Base-by-base conservation (phyloP, 2,888 invertebrate species). In the Drosophila limbata region DNA sequence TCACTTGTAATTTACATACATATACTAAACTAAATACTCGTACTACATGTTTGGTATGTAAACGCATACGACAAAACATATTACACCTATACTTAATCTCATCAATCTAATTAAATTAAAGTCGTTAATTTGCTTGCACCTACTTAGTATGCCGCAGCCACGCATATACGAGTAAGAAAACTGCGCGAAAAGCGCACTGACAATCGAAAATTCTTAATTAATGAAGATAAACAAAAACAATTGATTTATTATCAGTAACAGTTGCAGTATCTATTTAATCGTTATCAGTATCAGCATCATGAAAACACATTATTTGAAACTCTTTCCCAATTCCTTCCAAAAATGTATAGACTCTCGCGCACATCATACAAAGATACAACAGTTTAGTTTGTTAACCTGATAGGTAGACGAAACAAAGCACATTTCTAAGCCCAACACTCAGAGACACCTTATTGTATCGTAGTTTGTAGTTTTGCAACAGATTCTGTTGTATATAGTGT, bases 131-230 rank as follows among this genome's bases (percentile, higher is more conserved):
- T 93, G 92, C 92, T 92, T 93, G 93, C 92, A 93, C 92, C 92
- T 91, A 91, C 89, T 91, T 91, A 92, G 92, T 92, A 92, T 93
- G 93, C 93, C 93, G 93, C 92, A 92, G 93, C 93, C 93, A 93
- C 93, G 93, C 93, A 93, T 92, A 76, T 84, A 90, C 55, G 61
- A 71, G 69, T 77, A 73, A 66, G 50, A 51, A 71, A 73, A 68
- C 50, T 48, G 60, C 64, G 67, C 74, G 40, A 19, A 75, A 67
- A 28, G 28, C 42, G 71, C 67, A 74, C 51, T 37, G 31, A 39
- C 19, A 39, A 48, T 3, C 2, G 37, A 62, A 31, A 47, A 35
- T 53, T 65, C 39, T 57, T 39, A 47, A 73, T 73, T 44, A 57
- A 61, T 64, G 35, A 61, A 61, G 55, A 61, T 68, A 31, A 68